Evolutionary conservation across 1,140 invertebrate genomes (phyloP), one percentile per base, ranked within the genome.

Genomic region (Laodelphax striatellus): DNA sequence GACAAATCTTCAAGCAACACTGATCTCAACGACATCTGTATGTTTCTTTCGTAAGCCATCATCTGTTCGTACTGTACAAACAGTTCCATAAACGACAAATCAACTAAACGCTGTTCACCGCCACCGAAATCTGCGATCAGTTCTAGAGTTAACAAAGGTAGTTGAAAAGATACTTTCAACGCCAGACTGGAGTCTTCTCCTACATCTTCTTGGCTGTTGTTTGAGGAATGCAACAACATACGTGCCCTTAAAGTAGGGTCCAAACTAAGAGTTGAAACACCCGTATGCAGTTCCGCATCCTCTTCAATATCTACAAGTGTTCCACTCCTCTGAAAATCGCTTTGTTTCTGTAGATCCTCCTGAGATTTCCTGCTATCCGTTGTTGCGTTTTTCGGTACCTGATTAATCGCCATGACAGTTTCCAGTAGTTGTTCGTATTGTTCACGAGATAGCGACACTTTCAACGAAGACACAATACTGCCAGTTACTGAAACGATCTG

Each of bases 381-480:
- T 38, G 34, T 38, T 2, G 34, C 34, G 10, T 38, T 38, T 9
- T 38, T 38, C 34, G 34, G 34, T 13, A 38, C 34, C 34, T 38
- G 0, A 17, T 50, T 50, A 17, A 50, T 50, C 1, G 46, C 46
- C 21, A 50, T 75, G 17, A 85, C 69, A 1, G 86, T 91, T 62
- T 94, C 87, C 44, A 94, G 73, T 24, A 96, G 74, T 71, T 95
- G 91, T 71, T 93, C 87, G 70, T 95, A 96, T 67, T 95, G 92
- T 21, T 82, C 79, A 31, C 91, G 84, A 13, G 87, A 86, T 9
- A 95, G 74, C 0, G 90, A 90, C 13, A 96, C 80, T 73, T 92
- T 90, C 13, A 95, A 70, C 0, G 87, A 83, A 46, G 85, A 90
- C 11, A 93, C 84, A 21, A 95, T 85, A 54, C 79, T 80, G n/a